These are phyloP conservation scores for Dinoponera quadriceps DNA, from an alignment of 1,140 invertebrate genomes.

Conservation along the genomic window DNA sequence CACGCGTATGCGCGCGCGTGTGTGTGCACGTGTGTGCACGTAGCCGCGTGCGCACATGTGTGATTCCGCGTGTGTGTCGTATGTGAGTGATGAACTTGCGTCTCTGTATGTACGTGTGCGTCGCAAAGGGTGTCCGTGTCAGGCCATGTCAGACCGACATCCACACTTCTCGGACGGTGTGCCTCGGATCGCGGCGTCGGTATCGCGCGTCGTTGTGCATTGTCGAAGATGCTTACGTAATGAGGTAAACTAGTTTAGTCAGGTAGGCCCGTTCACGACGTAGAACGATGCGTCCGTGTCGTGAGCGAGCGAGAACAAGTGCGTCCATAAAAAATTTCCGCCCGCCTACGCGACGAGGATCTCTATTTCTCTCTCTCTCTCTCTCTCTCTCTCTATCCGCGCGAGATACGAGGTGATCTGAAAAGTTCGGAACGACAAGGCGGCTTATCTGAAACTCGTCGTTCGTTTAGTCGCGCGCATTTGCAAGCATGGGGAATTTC, in stretches of 20 bases:
- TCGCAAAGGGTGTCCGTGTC: conserved; percentile 22
- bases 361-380: no score
- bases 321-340: conserved; percentile 32
- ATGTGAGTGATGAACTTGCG: background rate
- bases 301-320: conserved; percentile 11
- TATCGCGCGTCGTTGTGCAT: conserved; percentile 69
- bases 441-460: background rate
- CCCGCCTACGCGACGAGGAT: background rate
- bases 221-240: conserved; percentile 70
- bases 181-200: conserved; percentile 46
- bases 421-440: background rate
- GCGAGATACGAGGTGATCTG: background rate
- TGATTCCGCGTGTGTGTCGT: background rate
- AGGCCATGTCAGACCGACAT: conserved; percentile 27
- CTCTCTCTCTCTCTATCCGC: no score
- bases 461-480: background rate
- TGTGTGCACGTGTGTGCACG: background rate
- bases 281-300: conserved; percentile 14
- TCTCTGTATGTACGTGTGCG: background rate
- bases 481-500: background rate
- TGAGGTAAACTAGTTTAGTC: conserved; percentile 63
- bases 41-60: background rate
- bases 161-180: conserved; percentile 3
- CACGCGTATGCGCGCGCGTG: conserved; percentile 33
- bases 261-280: conserved; percentile 16